phyloP scores from a whole-genome alignment of 2,888 invertebrate species.

The Philereme vetulata region DNA sequence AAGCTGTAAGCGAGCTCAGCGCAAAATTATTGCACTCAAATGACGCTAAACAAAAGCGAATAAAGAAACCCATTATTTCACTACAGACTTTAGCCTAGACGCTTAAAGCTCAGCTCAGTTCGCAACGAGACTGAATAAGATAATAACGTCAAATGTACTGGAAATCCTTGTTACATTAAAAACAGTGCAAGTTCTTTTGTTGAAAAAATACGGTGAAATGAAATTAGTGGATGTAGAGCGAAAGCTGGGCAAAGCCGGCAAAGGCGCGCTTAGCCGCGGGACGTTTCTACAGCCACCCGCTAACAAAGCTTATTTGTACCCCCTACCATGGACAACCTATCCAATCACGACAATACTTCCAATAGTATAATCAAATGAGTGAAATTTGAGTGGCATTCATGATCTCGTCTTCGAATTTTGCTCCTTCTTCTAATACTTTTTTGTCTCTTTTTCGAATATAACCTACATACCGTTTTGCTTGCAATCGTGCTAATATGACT shows the following conservation, averaged over 20 bases:
- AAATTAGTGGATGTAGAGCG: constrained; percentile 49
- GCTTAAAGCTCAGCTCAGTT: constrained; percentile 17
- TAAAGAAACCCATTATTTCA: constrained; percentile 30
- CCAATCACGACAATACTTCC: no score
- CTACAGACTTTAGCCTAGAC: constrained; percentile 23
- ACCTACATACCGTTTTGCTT: no score
- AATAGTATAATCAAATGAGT: no score
- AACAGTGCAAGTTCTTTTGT: constrained; percentile 40
- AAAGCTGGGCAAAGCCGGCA: constrained; percentile 37
- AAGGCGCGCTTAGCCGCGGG: constrained; percentile 39
- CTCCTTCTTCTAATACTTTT: no score
- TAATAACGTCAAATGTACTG: constrained; percentile 39
- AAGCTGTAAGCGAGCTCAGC: neutral
- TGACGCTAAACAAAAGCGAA: constrained; percentile 26
- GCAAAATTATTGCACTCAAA: constrained; percentile 20
- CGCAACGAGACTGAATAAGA: constrained; percentile 25
- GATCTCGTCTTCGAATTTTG: no score
- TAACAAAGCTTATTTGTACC: constrained; percentile 68
- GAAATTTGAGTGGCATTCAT: no score
- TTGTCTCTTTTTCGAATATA: no score
- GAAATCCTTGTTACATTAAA: constrained; percentile 36
- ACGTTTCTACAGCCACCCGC: constrained; percentile 40
- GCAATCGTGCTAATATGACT: no score
- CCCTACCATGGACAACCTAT: constrained; percentile 37
- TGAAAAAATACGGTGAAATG: constrained; percentile 38